Base-by-base conservation (phyloP, 2,888 invertebrate species). In the Eupithecia pulchellata region DNA sequence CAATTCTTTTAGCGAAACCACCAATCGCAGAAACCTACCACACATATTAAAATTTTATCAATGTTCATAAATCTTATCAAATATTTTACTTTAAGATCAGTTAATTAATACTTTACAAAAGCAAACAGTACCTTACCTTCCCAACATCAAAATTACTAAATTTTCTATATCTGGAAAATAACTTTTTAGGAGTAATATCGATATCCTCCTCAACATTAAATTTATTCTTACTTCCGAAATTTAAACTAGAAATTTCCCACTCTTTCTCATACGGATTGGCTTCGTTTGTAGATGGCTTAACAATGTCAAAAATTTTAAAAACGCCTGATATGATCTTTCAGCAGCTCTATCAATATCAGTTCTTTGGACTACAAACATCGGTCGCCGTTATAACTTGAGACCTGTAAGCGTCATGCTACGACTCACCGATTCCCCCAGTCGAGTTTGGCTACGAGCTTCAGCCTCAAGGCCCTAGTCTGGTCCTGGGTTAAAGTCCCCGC, bases 341-440 rank as follows among this genome's bases (percentile, higher is more conserved):
- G 17, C 52, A 52, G 11, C 52, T 25, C 20, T 11, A 13, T 52
- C 25, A 20, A 47, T 9, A 4, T 25, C 11, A 25, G 25, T 52
- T 25, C 2, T 2, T 52, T 25, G 47, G 9, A 3, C 4, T 25
- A 9, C 11, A 47, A 47, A 52, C 25, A 13, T 25, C 13, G 11
- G 4, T 25, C 25, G 11, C 4, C 52, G 17, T 57, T 2, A 57
- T 8, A 17, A 29, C 57, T 17, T 8, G 29, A 2, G 17, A 29
- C 17, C 32, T 61, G 34, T 34, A 61, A 34, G 34, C 34, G 57
- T 29, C 58, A 66, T 42, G 57, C 29, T 52, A 47, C 55, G 68
- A 96, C 97, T 97, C 90, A 98, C 98, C 98, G 96, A 95, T 99
- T 99, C 66, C 99, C 99, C 98, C 98, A 99, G 92, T 99, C 99